Evolutionary conservation across 2,113 vertebrate species (phyloP).

Genomic region (Indri indri): DNA sequence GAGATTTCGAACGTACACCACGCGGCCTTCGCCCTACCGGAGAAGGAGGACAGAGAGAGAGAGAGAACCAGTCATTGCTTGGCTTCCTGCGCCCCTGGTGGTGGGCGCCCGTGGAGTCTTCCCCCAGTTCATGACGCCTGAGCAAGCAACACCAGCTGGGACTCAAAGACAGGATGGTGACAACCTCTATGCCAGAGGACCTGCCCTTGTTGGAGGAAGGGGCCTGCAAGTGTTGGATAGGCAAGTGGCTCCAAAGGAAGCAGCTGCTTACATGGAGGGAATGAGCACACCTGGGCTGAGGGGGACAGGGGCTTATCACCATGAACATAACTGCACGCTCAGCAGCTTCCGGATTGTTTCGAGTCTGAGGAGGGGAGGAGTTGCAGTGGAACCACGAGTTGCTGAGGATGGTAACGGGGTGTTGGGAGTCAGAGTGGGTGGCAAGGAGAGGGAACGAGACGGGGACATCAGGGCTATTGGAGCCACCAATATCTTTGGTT

Average conservation of each 20-base stretch:
- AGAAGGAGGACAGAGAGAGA: slow-evolving; percentile 35
- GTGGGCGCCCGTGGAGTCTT: not conserved
- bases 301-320: not conserved
- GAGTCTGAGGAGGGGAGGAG: not conserved
- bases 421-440: not conserved
- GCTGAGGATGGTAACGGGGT: not conserved
- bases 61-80: not conserved
- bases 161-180: not conserved
- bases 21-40: slow-evolving; percentile 94
- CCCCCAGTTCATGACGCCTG: not conserved
- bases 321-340: fast-evolving
- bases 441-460: not conserved
- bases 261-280: not conserved
- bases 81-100: not conserved
- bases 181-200: not conserved
- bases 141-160: not conserved
- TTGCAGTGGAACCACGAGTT: not conserved
- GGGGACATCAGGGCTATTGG: fast-evolving
- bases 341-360: not conserved
- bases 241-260: not conserved
- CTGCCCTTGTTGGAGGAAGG: not conserved
- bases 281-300: not conserved
- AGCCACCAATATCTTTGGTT: not conserved
- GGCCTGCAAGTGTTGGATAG: fast-evolving
- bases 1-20: slow-evolving; percentile 96